Conservation (phyloP, 2,113 vertebrate genomes). For the Tamias sibiricus region DNA sequence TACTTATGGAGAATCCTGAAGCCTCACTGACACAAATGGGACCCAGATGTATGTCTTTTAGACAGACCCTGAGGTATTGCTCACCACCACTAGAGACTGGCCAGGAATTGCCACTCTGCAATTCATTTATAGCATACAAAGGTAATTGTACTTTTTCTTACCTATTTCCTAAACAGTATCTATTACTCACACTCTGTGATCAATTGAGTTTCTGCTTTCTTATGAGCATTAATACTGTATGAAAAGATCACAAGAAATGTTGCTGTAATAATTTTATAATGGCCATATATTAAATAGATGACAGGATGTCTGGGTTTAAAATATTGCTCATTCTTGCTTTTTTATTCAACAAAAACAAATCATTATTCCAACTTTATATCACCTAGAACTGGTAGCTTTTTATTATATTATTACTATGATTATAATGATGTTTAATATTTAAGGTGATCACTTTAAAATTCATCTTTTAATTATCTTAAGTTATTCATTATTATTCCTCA, state of each 20-base stretch:
- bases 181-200: background rate
- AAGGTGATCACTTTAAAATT: slow-evolving; percentile 69
- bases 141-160: background rate
- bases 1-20: background rate
- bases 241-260: slow-evolving; percentile 46
- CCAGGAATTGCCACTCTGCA: background rate
- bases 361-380: slow-evolving; percentile 70
- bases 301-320: slow-evolving; percentile 69
- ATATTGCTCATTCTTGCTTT: slow-evolving; percentile 50
- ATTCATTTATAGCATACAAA: background rate
- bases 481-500: slow-evolving; percentile 3
- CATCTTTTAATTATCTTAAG: slow-evolving; percentile 77
- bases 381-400: slow-evolving; percentile 38
- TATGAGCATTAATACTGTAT: background rate
- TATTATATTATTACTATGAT: slow-evolving; percentile 66
- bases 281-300: slow-evolving; percentile 71
- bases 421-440: slow-evolving; percentile 76
- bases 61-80: background rate
- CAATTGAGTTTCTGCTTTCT: background rate
- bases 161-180: background rate
- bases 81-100: background rate
- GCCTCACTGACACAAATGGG: background rate
- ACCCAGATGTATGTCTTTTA: background rate
- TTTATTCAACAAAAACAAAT: slow-evolving; percentile 77
- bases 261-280: slow-evolving; percentile 69